Conservation (phyloP, 2,113 vertebrate species). For the Semnornis frantzii region DNA sequence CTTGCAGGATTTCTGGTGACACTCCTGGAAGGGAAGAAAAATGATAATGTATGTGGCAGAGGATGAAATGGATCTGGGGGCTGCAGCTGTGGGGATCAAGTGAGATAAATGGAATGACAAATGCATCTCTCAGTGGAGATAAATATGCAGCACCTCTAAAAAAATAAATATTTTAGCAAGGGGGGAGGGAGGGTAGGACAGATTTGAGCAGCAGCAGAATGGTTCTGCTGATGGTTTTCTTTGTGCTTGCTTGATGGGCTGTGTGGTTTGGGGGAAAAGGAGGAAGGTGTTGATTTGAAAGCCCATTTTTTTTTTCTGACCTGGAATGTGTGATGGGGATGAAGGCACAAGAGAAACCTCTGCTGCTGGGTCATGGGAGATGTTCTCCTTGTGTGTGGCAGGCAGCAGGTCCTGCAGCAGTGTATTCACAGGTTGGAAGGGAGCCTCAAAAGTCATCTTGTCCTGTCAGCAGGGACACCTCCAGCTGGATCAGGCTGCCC, state of each 20-base stretch:
- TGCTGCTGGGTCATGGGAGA: neutral
- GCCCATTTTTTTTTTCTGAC: neutral
- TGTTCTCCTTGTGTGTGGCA: neutral
- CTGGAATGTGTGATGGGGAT: neutral
- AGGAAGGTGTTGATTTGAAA: neutral
- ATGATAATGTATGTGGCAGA: conserved; percentile 47
- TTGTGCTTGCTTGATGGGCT: neutral
- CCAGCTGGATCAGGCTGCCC: too few species aligned
- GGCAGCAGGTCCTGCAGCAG: neutral
- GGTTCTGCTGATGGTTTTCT: neutral
- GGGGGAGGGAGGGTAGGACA: neutral
- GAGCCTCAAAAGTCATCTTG: too few species aligned
- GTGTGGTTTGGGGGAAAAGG: neutral
- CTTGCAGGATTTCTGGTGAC: conserved; percentile 53
- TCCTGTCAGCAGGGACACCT: too few species aligned
- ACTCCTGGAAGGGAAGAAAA: conserved; percentile 39
- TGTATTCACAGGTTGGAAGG: neutral
- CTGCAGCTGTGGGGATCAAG: conserved; percentile 67
- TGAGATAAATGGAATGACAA: conserved; percentile 63
- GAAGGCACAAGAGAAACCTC: neutral
- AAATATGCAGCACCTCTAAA: conserved; percentile 62
- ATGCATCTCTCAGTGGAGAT: conserved; percentile 47
- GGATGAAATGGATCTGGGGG: conserved; percentile 65
- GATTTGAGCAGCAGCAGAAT: neutral
- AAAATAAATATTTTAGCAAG: conserved; percentile 40